Evolutionary conservation across 2,888 invertebrate species (phyloP).

Genomic region (Ennomos quercinarius): DNA sequence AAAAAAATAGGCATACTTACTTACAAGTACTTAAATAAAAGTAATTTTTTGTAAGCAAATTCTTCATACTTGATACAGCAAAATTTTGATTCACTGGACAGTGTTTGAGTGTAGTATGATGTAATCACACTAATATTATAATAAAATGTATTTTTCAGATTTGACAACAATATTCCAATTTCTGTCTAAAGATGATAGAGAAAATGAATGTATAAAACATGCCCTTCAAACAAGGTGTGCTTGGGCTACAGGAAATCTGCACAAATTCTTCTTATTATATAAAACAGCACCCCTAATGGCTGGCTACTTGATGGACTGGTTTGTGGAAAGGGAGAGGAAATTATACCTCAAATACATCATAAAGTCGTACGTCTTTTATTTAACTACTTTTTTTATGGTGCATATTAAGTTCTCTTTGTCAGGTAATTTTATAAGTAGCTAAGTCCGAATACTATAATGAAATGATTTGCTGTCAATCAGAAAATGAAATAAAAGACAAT

Average conservation of each 20-base stretch:
- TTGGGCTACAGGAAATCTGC: slow-evolving; percentile 97
- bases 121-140: too few relatives aligned
- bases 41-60: too few relatives aligned
- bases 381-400: slow-evolving; percentile 22
- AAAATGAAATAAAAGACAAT: too few relatives aligned
- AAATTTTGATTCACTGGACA: too few relatives aligned
- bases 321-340: slow-evolving; percentile 97
- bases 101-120: background rate
- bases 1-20: too few relatives aligned
- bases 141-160: slow-evolving; percentile 87
- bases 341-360: slow-evolving; percentile 95
- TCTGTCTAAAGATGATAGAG: slow-evolving; percentile 90
- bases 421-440: slow-evolving; percentile 10
- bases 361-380: slow-evolving; percentile 95
- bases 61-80: too few relatives aligned
- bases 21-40: too few relatives aligned
- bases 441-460: slow-evolving; percentile 7
- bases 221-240: slow-evolving; percentile 96
- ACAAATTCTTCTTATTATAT: slow-evolving; percentile 96
- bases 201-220: slow-evolving; percentile 93
- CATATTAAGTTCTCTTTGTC: slow-evolving; percentile 7
- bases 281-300: slow-evolving; percentile 96
- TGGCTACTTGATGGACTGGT: slow-evolving; percentile 99
- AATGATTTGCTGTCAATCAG: too few relatives aligned
- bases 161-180: slow-evolving; percentile 95